Base-by-base conservation (phyloP, 2,888 invertebrate genomes). In the Thymelicus acteon region DNA sequence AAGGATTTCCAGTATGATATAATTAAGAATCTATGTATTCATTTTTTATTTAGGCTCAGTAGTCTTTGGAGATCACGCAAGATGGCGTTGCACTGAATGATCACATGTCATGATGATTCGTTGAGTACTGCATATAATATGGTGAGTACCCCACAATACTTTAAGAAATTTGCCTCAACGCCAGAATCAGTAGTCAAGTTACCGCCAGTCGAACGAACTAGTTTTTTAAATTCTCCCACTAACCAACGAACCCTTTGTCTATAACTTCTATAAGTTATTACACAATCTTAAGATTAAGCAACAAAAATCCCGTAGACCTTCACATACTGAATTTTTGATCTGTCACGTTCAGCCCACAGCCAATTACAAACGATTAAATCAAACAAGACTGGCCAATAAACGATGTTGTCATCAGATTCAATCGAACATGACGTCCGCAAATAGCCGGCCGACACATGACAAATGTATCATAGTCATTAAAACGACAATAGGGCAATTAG, bases 401-500 rank as follows among this genome's bases (percentile, higher is more conserved):
- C 74, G 75, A 78, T 77, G 73, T 74, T 75, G 77, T 76, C 79
- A 79, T 78, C 79, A 73, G 72, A 72, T 64, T 74, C 75, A 77
- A 79, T 78, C 78, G 74, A 77, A 75, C 75, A 73, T 67, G 67
- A 77, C 77, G 76, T 77, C 80, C 75, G 77, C 79, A 79, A 77
- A 81, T 77, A 77, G 75, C 77, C 75, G 73, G 73, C 75, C 72
- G 76, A 78, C 76, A 78, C 76, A 80, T 78, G 78, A 83, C 77
- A 82, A 83, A 83, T 83, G 78, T 80, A 82, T 80, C 78, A 82
- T 81, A 81, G 79, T 77, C 80, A 81, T 83, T 84, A 82, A 83
- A 82, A 82, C 78, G 79, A 87, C 90, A 91, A 90, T 89, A 83
- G 84, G 81, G 79, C 88, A 88, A 90, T 91, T 90, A 89, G 75